Evolutionary conservation across 37 sponge, comb jelly and placozoan genomes (phyloP).

Genomic region (Hormiphora californensis): DNA sequence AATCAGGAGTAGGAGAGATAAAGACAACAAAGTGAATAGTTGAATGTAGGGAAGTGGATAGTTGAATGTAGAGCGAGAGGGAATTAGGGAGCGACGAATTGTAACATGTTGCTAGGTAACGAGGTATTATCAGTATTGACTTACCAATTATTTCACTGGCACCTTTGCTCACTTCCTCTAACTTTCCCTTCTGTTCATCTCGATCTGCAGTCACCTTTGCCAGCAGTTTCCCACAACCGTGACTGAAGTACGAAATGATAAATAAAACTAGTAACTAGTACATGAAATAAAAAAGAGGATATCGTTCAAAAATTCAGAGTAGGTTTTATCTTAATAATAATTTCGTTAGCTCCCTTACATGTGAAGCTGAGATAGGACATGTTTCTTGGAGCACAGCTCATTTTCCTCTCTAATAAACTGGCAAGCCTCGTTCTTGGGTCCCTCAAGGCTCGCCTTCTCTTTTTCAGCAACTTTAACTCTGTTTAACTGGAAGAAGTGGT

Average conservation of each 20-base stretch:
- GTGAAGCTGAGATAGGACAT: slow-evolving; percentile 66
- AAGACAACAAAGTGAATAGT: no score
- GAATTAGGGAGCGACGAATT: no score
- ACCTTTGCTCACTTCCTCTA: slow-evolving; percentile 49
- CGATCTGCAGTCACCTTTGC: slow-evolving; percentile 59
- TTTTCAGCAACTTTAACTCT: slow-evolving; percentile 86
- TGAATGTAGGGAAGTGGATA: no score
- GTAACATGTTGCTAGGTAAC: no score
- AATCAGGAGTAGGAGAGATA: no score
- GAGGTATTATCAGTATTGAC: no score
- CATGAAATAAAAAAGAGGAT: not conserved
- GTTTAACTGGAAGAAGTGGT: slow-evolving; percentile 61
- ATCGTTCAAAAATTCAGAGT: not conserved
- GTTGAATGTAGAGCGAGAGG: no score
- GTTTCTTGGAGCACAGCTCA: slow-evolving; percentile 61
- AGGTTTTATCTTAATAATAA: not conserved
- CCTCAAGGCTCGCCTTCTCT: slow-evolving; percentile 79
- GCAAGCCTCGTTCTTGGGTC: slow-evolving; percentile 87
- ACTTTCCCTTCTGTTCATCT: slow-evolving; percentile 59
- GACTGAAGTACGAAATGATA: slow-evolving; percentile 47
- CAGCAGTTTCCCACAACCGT: slow-evolving; percentile 60
- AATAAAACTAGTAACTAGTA: not conserved
- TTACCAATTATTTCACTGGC: slow-evolving; percentile 28
- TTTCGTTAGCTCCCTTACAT: slow-evolving; percentile 55
- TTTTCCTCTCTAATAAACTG: slow-evolving; percentile 72